Base-by-base conservation (phyloP, 2,797 vertebrate species). In the Octomys mimax region DNA sequence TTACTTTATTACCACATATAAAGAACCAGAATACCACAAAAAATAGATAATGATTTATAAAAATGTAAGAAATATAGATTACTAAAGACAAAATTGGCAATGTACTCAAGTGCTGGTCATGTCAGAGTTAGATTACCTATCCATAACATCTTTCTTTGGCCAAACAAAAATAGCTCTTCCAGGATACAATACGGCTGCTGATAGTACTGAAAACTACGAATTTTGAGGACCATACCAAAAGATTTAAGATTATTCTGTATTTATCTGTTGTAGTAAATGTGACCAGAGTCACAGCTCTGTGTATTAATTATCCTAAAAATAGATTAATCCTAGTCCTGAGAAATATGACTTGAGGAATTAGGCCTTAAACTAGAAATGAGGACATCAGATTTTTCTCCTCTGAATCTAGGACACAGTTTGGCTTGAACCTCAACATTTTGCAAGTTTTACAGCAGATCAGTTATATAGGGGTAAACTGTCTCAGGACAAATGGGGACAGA, bases 61-160 rank as follows among this genome's bases (percentile, higher is more conserved):
- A 93, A 95, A n/a, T 54, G 19, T 59, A 80, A 28, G 33, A 81
- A 77, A 85, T 77, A 8, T 87, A 73, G 31, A 59, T 66, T 81
- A 64, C 22, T 59, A 89, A 31, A 88, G 87, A 19, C 33, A 75
- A 79, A 81, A 70, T 61, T 79, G 64, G 5, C 7, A 86, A 22
- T 28, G 5, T 4, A 28, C 59, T 26, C 49, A 95, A 82, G 39
- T 4, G 62, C 10, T 81, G 31, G 24, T 8, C 13, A 36, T 39
- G 31, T 49, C 26, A 59, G 11, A 82, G 28, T 85, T 85, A 81
- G 91, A 57, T 89, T 81, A 79, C 6, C 26, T 54, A 26, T 36
- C 2, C 4, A 62, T 84, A 84, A 9, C 28, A 24, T 85, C 24
- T 46, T 91, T 54, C 21, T 26, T 78, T 91, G 26, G 26, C 31